phyloP scores from a whole-genome alignment of 2,113 vertebrate species.

The Pogonocichla stellata region DNA sequence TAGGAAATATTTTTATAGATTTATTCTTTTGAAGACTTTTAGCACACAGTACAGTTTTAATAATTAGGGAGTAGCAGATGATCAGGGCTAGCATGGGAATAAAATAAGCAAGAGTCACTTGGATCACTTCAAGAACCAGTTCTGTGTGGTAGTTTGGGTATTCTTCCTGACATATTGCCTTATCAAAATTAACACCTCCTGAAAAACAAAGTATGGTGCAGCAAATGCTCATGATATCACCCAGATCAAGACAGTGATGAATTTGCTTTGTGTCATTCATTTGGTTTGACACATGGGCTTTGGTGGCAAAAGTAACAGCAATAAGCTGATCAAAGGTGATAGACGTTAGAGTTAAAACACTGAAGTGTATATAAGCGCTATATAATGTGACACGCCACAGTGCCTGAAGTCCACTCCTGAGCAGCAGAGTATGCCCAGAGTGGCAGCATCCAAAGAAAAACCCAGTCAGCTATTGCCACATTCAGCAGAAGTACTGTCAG shows the following conservation, averaged over 20 bases:
- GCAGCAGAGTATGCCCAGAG: conserved; percentile 59
- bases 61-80: conserved; percentile 65
- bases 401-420: conserved; percentile 54
- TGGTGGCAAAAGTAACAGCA: conserved; percentile 61
- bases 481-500: conserved; percentile 62
- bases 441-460: conserved; percentile 68
- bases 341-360: conserved; percentile 68
- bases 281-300: conserved; percentile 23
- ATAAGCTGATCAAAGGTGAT: conserved; percentile 66
- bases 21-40: conserved; percentile 65
- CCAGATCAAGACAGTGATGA: conserved; percentile 42
- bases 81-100: conserved; percentile 57
- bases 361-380: conserved; percentile 59
- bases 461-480: conserved; percentile 65
- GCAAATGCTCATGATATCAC: conserved; percentile 43
- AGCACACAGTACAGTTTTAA: conserved; percentile 50
- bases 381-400: neutral
- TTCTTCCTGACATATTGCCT: neutral
- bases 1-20: conserved; percentile 62
- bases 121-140: conserved; percentile 11
- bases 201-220: conserved; percentile 61
- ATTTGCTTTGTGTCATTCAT: neutral
- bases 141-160: neutral
- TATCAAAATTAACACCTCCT: neutral
- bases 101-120: conserved; percentile 67